Conservation (phyloP, 2,888 invertebrate species). For the Cephus pulcher region DNA sequence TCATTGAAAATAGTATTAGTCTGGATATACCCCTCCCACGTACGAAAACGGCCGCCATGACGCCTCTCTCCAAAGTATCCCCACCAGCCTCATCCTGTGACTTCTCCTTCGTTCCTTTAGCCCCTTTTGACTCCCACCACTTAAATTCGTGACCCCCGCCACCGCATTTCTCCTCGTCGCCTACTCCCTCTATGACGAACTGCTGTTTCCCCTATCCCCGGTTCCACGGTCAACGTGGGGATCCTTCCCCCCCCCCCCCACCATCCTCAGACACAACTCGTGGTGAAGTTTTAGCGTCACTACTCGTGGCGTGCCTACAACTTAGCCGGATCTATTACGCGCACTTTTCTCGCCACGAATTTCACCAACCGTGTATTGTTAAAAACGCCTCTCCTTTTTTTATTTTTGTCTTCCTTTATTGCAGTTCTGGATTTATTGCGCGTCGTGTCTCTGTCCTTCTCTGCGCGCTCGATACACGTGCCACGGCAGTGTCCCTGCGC, state of each 20-base stretch:
- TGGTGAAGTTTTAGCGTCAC: slow-evolving; percentile 60
- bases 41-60: slow-evolving; percentile 13
- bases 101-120: slow-evolving; percentile 10
- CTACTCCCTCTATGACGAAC: slow-evolving; percentile 22
- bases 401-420: slow-evolving; percentile 18
- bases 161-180: slow-evolving; percentile 21
- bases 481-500: not conserved
- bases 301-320: slow-evolving; percentile 57
- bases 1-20: not conserved
- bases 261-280: slow-evolving; percentile 42
- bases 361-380: slow-evolving; percentile 2
- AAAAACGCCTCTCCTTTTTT: not conserved
- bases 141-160: slow-evolving; percentile 16
- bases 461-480: slow-evolving; percentile 4
- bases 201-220: not conserved
- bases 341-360: slow-evolving; percentile 39
- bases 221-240: slow-evolving; percentile 22
- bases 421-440: slow-evolving; percentile 8
- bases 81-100: not conserved
- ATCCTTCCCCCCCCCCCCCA: slow-evolving; percentile 10
- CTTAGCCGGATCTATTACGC: slow-evolving; percentile 56
- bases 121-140: slow-evolving; percentile 8
- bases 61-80: slow-evolving; percentile 10
- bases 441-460: slow-evolving; percentile 16
- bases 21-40: not conserved